phyloP scores from a whole-genome alignment of 2,888 invertebrate genomes.

The Punctoribates punctum region DNA sequence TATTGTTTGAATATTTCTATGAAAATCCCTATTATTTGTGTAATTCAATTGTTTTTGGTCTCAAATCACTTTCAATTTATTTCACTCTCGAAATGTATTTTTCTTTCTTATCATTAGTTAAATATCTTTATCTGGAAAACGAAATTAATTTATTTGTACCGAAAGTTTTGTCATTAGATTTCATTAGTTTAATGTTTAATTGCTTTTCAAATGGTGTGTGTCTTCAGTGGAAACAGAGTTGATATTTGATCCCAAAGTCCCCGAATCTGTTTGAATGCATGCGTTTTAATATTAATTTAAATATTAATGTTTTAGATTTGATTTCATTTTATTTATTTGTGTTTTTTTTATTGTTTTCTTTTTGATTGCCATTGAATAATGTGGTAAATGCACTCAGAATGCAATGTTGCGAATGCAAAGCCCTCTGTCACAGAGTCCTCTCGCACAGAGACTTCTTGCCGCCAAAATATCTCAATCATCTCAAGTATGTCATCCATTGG shows the following conservation, averaged over 20 bases:
- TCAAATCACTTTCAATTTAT: not conserved
- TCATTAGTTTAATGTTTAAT: no score
- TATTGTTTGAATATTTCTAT: not conserved
- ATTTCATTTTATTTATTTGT: not conserved
- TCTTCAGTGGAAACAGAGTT: no score
- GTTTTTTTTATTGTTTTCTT: not conserved
- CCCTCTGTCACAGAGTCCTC: slow-evolving; percentile 46
- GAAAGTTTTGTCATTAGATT: no score
- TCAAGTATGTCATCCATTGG: slow-evolving; percentile 6
- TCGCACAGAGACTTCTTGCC: slow-evolving; percentile 47
- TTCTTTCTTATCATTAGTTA: no score
- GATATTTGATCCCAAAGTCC: not conserved
- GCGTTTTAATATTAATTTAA: not conserved
- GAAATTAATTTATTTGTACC: no score
- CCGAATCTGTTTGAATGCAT: not conserved
- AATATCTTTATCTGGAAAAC: no score
- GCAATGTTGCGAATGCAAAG: slow-evolving; percentile 48
- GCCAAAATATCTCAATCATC: slow-evolving; percentile 40
- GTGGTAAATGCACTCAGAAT: slow-evolving; percentile 37
- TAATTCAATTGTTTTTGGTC: not conserved
- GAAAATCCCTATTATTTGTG: not conserved
- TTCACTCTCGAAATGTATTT: not conserved
- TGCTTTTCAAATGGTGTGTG: no score
- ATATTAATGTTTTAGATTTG: not conserved
- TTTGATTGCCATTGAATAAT: not conserved